A percentile compares a stretch with the other conserved stretches of the same genome.
Evolutionary conservation across 1,140 invertebrate genomes (phyloP).

Genomic region (Oncopodura yosiiana): DNA sequence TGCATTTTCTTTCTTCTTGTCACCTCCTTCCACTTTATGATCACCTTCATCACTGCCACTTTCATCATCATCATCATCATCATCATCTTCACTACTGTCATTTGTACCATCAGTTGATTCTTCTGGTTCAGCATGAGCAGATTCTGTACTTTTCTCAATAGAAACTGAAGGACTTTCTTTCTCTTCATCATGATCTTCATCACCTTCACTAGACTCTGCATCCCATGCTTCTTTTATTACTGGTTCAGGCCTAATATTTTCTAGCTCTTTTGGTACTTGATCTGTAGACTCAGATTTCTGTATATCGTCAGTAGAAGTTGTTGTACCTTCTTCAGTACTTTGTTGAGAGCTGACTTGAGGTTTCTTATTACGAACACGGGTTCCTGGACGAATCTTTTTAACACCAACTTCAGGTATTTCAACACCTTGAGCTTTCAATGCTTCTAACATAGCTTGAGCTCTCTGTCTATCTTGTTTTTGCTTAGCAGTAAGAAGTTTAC

Average conservation of each 20-base stretch:
- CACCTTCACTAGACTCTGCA: slow-evolving; percentile 49
- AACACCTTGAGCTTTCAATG: slow-evolving; percentile 71
- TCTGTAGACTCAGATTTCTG: background rate
- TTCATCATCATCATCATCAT: slow-evolving; percentile 27
- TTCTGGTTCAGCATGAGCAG: slow-evolving; percentile 2
- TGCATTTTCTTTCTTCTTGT: slow-evolving; percentile 55
- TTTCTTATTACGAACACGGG: slow-evolving; percentile 62
- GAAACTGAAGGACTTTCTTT: slow-evolving; percentile 7
- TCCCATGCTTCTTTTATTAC: slow-evolving; percentile 75
- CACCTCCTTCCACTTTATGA: slow-evolving; percentile 53
- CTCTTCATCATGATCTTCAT: slow-evolving; percentile 21
- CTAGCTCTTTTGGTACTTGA: slow-evolving; percentile 47
- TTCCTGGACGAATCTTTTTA: slow-evolving; percentile 60
- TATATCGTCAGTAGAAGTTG: slow-evolving; percentile 38
- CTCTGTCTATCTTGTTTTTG: slow-evolving; percentile 80
- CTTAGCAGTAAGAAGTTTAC: slow-evolving; percentile 82
- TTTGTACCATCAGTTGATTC: background rate
- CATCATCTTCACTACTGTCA: slow-evolving; percentile 11
- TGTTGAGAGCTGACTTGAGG: slow-evolving; percentile 50
- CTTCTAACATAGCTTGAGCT: slow-evolving; percentile 76
- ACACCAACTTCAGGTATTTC: slow-evolving; percentile 57
- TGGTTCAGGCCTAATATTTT: slow-evolving; percentile 48
- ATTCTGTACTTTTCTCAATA: background rate
- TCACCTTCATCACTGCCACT: slow-evolving; percentile 20
- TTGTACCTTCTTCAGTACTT: slow-evolving; percentile 42